Conservation (phyloP, 2,888 invertebrate genomes). For the Mimumesa dahlbomi region DNA sequence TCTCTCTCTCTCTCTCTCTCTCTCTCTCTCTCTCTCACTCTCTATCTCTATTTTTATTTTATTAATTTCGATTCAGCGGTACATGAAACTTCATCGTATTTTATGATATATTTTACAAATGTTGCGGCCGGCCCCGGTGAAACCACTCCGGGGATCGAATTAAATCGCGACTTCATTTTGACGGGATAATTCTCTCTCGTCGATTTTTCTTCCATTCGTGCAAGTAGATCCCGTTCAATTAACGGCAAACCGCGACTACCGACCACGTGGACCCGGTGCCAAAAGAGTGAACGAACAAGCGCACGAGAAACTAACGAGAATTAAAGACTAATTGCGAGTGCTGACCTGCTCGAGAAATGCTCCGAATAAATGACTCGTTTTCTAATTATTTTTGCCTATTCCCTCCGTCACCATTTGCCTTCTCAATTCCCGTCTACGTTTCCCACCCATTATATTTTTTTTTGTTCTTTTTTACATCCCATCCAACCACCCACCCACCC, state of each 20-base stretch:
- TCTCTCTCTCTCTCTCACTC: too few relatives aligned
- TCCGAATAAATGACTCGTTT: slow-evolving; percentile 45
- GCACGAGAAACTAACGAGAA: slow-evolving; percentile 56
- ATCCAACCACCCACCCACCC: not conserved
- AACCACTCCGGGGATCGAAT: slow-evolving; percentile 1
- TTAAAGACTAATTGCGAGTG: slow-evolving; percentile 57
- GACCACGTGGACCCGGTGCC: slow-evolving; percentile 28
- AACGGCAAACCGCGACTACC: slow-evolving; percentile 44
- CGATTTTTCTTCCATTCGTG: slow-evolving; percentile 25
- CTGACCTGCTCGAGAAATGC: slow-evolving; percentile 26
- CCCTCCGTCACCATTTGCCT: too few relatives aligned
- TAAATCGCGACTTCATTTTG: slow-evolving; percentile 33
- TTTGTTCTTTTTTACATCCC: too few relatives aligned
- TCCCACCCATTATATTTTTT: not conserved
- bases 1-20: too few relatives aligned
- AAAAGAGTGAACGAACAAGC: slow-evolving; percentile 38
- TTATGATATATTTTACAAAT: too few relatives aligned
- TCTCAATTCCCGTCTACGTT: slow-evolving; percentile 3
- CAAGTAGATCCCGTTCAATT: slow-evolving; percentile 51
- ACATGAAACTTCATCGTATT: too few relatives aligned
- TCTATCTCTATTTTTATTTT: too few relatives aligned
- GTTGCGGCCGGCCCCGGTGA: too few relatives aligned
- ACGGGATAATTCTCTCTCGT: slow-evolving; percentile 33
- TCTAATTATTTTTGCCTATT: slow-evolving; percentile 44
- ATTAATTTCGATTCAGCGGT: too few relatives aligned